phyloP scores from a whole-genome alignment of 2,797 vertebrate species.

The Tiaroga cobitis region DNA sequence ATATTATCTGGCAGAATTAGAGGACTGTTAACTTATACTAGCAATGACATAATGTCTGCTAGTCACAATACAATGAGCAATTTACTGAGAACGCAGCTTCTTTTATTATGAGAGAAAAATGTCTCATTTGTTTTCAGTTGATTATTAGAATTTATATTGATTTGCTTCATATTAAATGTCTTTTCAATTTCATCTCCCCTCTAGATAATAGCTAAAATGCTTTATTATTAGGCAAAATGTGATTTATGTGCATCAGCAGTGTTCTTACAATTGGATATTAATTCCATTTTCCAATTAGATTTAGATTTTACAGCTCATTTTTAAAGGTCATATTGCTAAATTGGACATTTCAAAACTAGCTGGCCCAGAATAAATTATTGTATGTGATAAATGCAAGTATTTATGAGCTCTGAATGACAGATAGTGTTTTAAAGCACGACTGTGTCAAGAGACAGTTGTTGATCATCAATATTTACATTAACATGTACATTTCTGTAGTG shows the following conservation, averaged over 20 bases:
- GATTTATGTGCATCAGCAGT: background rate
- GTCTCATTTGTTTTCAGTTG: background rate
- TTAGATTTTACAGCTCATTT: slow-evolving; percentile 5
- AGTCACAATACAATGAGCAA: too few species aligned
- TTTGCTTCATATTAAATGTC: background rate
- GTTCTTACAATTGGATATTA: background rate
- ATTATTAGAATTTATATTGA: background rate
- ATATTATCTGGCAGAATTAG: background rate
- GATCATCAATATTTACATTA: background rate
- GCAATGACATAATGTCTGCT: background rate
- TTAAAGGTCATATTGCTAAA: background rate
- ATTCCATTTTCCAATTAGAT: background rate
- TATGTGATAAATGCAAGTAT: background rate
- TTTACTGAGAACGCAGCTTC: background rate
- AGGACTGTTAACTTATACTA: background rate
- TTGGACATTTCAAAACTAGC: background rate
- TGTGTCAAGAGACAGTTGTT: background rate
- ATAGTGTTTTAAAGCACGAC: background rate
- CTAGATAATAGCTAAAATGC: background rate
- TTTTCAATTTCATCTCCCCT: background rate
- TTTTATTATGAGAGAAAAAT: background rate
- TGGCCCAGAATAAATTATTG: background rate
- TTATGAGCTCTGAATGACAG: background rate
- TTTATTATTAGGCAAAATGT: background rate
- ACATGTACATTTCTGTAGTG: background rate